phyloP scores from a whole-genome alignment of 1,140 invertebrate species.

The Cydia strobilella region DNA sequence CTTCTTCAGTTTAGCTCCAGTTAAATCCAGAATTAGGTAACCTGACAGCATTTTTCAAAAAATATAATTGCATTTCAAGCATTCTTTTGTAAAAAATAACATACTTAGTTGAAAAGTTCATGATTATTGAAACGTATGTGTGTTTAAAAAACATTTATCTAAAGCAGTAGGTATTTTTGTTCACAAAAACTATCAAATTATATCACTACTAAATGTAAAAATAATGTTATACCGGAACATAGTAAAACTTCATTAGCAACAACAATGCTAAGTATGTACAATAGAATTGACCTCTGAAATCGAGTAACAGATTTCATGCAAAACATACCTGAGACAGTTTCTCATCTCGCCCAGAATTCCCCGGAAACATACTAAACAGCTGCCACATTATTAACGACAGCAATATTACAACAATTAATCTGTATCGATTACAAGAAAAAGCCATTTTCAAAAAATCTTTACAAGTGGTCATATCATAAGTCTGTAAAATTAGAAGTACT shows the following conservation, averaged over 20 bases:
- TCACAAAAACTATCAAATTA: no score
- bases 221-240: neutral
- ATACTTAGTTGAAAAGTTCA: no score
- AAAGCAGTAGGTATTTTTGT: no score
- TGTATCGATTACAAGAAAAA: conserved; percentile 71
- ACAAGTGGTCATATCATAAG: conserved; percentile 9
- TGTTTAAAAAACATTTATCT: no score
- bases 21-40: no score
- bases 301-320: neutral
- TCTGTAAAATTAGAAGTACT: neutral
- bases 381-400: conserved; percentile 69
- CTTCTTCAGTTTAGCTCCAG: no score
- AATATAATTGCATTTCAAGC: no score
- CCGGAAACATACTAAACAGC: conserved; percentile 53
- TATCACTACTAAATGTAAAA: neutral
- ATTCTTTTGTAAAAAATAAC: no score
- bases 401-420: conserved; percentile 64
- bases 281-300: neutral
- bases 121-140: no score
- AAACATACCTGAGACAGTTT: conserved; percentile 52
- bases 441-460: conserved; percentile 52
- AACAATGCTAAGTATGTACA: neutral
- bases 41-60: no score
- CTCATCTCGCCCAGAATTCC: conserved; percentile 41
- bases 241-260: neutral